Evolutionary conservation across 2,797 vertebrate genomes (phyloP), one percentile per base, ranked within the genome.

Genomic region (Gadopsis bispinosus): DNA sequence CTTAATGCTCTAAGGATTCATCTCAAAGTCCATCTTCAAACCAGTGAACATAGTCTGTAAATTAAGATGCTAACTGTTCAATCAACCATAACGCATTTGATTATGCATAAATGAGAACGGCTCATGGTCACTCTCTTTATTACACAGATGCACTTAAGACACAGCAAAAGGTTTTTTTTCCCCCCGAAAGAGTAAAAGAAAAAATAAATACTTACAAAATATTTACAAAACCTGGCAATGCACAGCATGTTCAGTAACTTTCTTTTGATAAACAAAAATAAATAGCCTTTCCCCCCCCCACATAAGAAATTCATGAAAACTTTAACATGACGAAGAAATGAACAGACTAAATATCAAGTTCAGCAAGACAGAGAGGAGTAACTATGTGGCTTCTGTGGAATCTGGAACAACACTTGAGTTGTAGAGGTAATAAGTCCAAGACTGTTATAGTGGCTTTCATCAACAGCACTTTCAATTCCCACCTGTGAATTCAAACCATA

Each of bases 161-260:
- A 95, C 91, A 90, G 88, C 91, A 91, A 91, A 84, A 56, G 53
- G 84, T 80, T 77, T 66, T 58, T 80, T 84, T 83, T 72, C 91
- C 75, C 77, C 90, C 79, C 86, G 86, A 94, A 90, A 91, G 71
- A 87, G 84, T 85, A 83, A 92, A 92, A 88, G 81, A 87, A 87
- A 82, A 87, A 88, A 88, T 77, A 84, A 86, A 71, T 77, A 83
- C 81, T 77, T 95, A 94, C 90, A 95, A 96, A 96, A 95, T 94
- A 94, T 94, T 92, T 95, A 95, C 95, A 95, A 94, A 94, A 93
- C 91, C 94, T 95, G 94, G 93, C 91, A 86, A 95, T 96, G 95
- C 94, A 94, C 95, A 95, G 96, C 95, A 95, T 93, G 92, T 95
- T 95, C 95, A 95, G 95, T 95, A 79, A 90, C 68, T 83, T 91